Conservation (phyloP, 2,888 invertebrate species). For the Drosophila gaucha region DNA sequence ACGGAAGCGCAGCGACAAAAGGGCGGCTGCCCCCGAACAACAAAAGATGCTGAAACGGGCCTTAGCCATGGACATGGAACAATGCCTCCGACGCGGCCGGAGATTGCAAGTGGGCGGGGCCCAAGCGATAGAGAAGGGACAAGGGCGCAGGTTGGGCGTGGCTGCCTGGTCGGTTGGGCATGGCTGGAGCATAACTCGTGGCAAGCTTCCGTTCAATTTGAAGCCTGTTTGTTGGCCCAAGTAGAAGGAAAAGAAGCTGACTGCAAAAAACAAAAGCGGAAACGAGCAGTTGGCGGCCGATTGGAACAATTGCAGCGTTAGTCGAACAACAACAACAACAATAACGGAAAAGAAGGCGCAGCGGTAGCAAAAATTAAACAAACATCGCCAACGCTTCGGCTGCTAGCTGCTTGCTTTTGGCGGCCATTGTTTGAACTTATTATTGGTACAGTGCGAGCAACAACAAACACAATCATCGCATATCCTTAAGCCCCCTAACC, state of each 20-base stretch:
- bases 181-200: slow-evolving; percentile 68
- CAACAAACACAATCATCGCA: slow-evolving; percentile 50
- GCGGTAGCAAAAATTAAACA: slow-evolving; percentile 70
- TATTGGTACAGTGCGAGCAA: slow-evolving; percentile 62
- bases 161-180: slow-evolving; percentile 34
- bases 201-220: slow-evolving; percentile 76
- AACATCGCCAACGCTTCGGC: slow-evolving; percentile 56
- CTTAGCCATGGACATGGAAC: slow-evolving; percentile 63
- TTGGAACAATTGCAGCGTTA: slow-evolving; percentile 73
- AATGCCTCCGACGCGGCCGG: slow-evolving; percentile 72
- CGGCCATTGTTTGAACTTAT: slow-evolving; percentile 74
- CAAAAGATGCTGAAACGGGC: slow-evolving; percentile 71
- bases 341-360: slow-evolving; percentile 42
- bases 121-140: not conserved
- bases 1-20: slow-evolving; percentile 62
- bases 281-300: slow-evolving; percentile 76
- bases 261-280: slow-evolving; percentile 73
- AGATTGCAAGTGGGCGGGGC: slow-evolving; percentile 52
- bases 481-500: slow-evolving; percentile 3
- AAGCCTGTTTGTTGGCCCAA: slow-evolving; percentile 76
- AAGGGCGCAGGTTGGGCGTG: not conserved
- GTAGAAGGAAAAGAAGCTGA: slow-evolving; percentile 63
- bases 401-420: slow-evolving; percentile 47
- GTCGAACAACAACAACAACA: slow-evolving; percentile 40
- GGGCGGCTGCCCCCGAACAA: slow-evolving; percentile 61